A percentile compares a stretch with the other conserved stretches of the same genome.
phyloP scores from a whole-genome alignment of 1,140 invertebrate genomes.

The Zaprionus inermis region DNA sequence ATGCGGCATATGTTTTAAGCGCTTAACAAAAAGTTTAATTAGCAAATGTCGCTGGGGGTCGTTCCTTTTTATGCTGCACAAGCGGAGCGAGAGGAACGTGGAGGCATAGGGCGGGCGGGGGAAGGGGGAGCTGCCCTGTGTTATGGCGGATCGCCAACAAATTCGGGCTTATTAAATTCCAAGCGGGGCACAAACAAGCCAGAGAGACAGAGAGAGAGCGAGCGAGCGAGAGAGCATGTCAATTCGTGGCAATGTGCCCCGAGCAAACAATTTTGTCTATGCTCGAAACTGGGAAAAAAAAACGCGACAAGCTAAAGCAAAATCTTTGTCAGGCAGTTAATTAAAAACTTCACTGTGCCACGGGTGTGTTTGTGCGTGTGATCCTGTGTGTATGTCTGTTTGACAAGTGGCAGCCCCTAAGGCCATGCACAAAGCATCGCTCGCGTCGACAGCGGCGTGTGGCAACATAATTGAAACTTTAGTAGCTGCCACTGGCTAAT shows the following conservation, averaged over 20 bases:
- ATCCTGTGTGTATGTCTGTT: slow-evolving; percentile 7
- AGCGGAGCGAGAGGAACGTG: too few species aligned
- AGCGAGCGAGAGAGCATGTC: slow-evolving; percentile 56
- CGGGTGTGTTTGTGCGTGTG: background rate
- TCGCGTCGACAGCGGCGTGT: too few species aligned
- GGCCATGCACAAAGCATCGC: slow-evolving; percentile 14
- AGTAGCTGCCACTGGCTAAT: slow-evolving; percentile 7
- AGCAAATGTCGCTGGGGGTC: slow-evolving; percentile 44
- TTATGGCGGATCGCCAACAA: slow-evolving; percentile 37
- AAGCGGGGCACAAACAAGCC: slow-evolving; percentile 19
- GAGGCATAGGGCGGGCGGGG: background rate
- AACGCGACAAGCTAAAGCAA: slow-evolving; percentile 44
- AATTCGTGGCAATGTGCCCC: slow-evolving; percentile 62
- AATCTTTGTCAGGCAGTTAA: slow-evolving; percentile 81
- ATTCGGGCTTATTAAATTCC: slow-evolving; percentile 78
- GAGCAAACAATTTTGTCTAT: slow-evolving; percentile 41
- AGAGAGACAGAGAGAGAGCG: background rate
- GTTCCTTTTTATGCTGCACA: slow-evolving; percentile 25
- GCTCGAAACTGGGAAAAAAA: slow-evolving; percentile 15
- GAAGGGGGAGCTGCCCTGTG: slow-evolving; percentile 5
- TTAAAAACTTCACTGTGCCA: slow-evolving; percentile 73
- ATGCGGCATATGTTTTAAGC: slow-evolving; percentile 38
- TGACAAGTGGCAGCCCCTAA: slow-evolving; percentile 4
- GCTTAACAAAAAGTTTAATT: slow-evolving; percentile 66
- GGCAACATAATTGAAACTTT: slow-evolving; percentile 43